Conservation (phyloP, 2,113 vertebrate genomes). For the Halcyon malimbica region DNA sequence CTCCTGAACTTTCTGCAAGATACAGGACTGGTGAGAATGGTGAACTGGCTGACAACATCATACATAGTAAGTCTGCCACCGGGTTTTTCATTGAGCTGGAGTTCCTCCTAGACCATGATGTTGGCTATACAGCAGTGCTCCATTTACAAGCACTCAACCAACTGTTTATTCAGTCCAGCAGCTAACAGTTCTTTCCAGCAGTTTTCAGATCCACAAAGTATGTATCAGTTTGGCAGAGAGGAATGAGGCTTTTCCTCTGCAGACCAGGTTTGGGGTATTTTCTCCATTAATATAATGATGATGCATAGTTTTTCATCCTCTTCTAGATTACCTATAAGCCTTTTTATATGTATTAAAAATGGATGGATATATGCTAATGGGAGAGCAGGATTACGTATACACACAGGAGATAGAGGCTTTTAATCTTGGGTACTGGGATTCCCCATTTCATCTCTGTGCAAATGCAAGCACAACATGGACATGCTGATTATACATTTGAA, state of each 20-base stretch:
- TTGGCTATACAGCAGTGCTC: neutral
- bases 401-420: neutral
- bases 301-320: neutral
- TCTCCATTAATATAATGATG: neutral
- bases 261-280: neutral
- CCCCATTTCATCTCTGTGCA: neutral
- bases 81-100: neutral
- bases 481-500: neutral
- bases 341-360: neutral
- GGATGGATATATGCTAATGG: neutral
- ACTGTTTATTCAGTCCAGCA: neutral
- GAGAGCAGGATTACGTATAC: neutral
- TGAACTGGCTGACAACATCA: neutral
- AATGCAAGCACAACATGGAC: neutral
- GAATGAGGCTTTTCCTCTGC: neutral
- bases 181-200: neutral
- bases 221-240: neutral
- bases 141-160: neutral
- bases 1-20: neutral
- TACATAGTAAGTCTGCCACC: neutral
- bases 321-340: neutral
- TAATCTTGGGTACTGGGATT: neutral
- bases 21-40: neutral
- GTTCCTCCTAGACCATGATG: neutral
- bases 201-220: neutral